Percentiles rank a stretch among this genome's conserved stretches.
phyloP scores from a whole-genome alignment of 2,888 invertebrate species.

The Drosophila fulvimacula region DNA sequence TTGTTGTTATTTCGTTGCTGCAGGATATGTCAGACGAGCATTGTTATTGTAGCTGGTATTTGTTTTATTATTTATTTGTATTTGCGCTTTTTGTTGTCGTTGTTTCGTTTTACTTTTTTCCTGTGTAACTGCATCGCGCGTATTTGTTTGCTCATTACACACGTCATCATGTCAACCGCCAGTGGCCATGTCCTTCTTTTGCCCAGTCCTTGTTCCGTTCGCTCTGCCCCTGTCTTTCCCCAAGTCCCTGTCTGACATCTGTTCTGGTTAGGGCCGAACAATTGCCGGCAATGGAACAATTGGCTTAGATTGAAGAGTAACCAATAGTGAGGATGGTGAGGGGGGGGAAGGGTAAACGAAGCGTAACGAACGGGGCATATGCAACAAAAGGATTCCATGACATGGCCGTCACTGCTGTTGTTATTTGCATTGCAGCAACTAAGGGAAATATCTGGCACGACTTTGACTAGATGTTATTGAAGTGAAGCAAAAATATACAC shows the following conservation, averaged over 20 bases:
- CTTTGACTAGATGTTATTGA: slow-evolving; percentile 33
- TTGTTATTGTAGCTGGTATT: slow-evolving; percentile 57
- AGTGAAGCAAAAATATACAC: background rate
- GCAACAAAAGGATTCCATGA: slow-evolving; percentile 42
- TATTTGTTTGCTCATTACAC: slow-evolving; percentile 79
- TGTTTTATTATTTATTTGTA: slow-evolving; percentile 73
- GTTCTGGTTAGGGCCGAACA: slow-evolving; percentile 48
- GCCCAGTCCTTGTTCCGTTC: slow-evolving; percentile 2
- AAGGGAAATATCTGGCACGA: background rate
- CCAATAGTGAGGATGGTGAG: slow-evolving; percentile 20
- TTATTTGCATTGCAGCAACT: slow-evolving; percentile 20
- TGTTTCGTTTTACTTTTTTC: background rate
- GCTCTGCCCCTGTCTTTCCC: background rate
- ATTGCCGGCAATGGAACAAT: slow-evolving; percentile 59
- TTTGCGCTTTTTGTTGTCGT: slow-evolving; percentile 35
- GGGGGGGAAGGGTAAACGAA: background rate
- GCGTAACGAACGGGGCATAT: slow-evolving; percentile 23
- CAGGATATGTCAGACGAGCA: slow-evolving; percentile 66
- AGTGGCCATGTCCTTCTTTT: slow-evolving; percentile 55
- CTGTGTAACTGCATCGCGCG: slow-evolving; percentile 49
- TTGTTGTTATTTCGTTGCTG: slow-evolving; percentile 51
- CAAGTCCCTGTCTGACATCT: slow-evolving; percentile 38
- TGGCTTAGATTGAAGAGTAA: slow-evolving; percentile 63
- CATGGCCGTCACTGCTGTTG: slow-evolving; percentile 13
- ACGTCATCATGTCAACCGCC: slow-evolving; percentile 78